Evolutionary conservation across 2,797 vertebrate species (phyloP), one percentile per base, ranked within the genome.

Genomic region (Mastacembelus armatus): DNA sequence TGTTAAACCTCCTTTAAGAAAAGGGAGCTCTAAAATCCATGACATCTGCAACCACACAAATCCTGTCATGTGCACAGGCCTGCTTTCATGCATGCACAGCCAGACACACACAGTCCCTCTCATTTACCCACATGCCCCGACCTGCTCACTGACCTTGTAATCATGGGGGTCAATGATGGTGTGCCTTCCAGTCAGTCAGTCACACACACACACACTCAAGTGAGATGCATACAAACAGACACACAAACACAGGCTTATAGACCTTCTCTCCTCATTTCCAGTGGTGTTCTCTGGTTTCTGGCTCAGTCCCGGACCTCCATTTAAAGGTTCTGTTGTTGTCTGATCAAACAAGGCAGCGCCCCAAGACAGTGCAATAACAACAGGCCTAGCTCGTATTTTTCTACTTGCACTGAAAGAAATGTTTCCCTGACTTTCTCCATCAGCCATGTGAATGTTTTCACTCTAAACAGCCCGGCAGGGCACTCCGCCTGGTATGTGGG

Each of bases 391-490:
- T 91, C 88, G 77, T 91, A 92, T 94, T 93, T 92, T 92, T 89
- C 85, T 91, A 90, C 92, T 86, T 87, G 88, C 63, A 70, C 81
- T 40, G 88, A 93, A 91, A 92, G 84, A 92, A 93, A 93, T 87
- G 90, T 90, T 92, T 92, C 90, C 87, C 88, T 81, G 90, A 88
- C 88, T 92, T 90, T 89, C 78, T 78, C 86, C 39, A 64, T 92
- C 91, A 91, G 89, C 85, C 87, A 83, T 71, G 80, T 83, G 81
- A 92, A 92, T 93, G 91, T 93, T 93, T 93, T 92, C 80, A 92
- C 73, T 92, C 80, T 76, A 93, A 93, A 93, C 92, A 94, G 87
- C 85, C 81, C 60, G 60, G 76, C 55, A 29, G 84, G 80, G 78
- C 87, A 81, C 78, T 66, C 47, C 4, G 75, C 81, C 72, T 65